phyloP scores from a whole-genome alignment of 2,797 vertebrate genomes.

The Eulemur albifrons region DNA sequence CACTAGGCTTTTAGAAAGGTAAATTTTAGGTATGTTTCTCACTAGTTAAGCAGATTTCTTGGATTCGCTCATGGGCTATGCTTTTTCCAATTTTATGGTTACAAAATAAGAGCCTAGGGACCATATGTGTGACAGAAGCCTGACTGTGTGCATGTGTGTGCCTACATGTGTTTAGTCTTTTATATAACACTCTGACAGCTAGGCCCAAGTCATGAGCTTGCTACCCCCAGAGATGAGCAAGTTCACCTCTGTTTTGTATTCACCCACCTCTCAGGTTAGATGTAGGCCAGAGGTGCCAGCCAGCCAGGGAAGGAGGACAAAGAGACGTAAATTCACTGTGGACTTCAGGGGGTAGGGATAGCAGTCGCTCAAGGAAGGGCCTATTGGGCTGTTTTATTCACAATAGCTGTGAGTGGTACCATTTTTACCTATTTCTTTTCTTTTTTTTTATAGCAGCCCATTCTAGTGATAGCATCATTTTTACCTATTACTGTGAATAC shows the following conservation, averaged over 20 bases:
- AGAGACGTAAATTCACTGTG: neutral
- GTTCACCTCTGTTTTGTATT: neutral
- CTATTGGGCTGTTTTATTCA: neutral
- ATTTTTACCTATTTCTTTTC: neutral
- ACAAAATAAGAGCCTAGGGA: neutral
- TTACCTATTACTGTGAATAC: neutral
- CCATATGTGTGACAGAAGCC: neutral
- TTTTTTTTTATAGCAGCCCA: neutral
- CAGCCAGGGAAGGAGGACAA: neutral
- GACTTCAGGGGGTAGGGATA: neutral
- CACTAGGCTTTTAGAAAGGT: neutral
- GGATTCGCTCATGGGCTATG: neutral
- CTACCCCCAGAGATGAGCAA: neutral
- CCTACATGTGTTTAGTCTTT: neutral
- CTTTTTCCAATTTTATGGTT: neutral
- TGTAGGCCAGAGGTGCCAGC: neutral
- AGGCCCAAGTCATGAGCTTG: neutral
- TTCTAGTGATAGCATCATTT: neutral
- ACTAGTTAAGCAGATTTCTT: constrained; percentile 2
- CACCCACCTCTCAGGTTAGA: neutral
- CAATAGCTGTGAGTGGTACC: neutral
- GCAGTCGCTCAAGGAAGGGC: neutral
- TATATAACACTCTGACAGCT: neutral
- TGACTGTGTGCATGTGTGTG: neutral
- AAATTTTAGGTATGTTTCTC: neutral